phyloP scores from a whole-genome alignment of 1,140 invertebrate species.

The Mamestra configurata region DNA sequence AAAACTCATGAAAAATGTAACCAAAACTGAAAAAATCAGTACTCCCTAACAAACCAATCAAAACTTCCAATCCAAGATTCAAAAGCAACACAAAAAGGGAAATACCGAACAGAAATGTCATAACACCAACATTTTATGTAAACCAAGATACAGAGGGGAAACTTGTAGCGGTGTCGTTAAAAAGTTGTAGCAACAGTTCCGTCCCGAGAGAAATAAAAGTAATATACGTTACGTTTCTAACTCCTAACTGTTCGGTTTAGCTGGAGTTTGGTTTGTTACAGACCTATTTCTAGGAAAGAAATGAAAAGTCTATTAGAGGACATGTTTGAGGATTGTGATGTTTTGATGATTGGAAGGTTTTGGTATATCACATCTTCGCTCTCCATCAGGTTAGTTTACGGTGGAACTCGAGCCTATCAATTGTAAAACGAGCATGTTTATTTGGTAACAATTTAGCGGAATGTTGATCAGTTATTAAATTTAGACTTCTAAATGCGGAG shows the following conservation, averaged over 20 bases:
- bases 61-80: neutral
- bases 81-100: neutral
- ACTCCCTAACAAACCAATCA: neutral
- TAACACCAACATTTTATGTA: constrained; percentile 13
- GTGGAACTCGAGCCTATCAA: too few relatives aligned
- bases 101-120: neutral
- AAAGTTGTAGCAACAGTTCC: constrained; percentile 1
- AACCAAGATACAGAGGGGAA: neutral
- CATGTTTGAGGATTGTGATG: neutral
- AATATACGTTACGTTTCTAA: constrained; percentile 17
- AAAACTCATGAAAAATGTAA: too few relatives aligned
- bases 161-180: constrained; percentile 26
- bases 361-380: too few relatives aligned
- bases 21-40: too few relatives aligned
- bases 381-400: too few relatives aligned
- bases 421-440: too few relatives aligned
- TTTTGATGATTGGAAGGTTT: neutral
- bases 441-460: too few relatives aligned
- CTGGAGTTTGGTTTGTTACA: constrained; percentile 5
- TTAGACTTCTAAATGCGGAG: too few relatives aligned
- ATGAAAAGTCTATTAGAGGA: neutral
- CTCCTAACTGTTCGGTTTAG: constrained; percentile 10
- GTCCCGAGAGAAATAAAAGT: constrained; percentile 22
- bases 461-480: too few relatives aligned
- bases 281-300: constrained; percentile 3